Evolutionary conservation across 2,888 invertebrate species (phyloP).

Genomic region (Spatulosminthurus flaviceps): DNA sequence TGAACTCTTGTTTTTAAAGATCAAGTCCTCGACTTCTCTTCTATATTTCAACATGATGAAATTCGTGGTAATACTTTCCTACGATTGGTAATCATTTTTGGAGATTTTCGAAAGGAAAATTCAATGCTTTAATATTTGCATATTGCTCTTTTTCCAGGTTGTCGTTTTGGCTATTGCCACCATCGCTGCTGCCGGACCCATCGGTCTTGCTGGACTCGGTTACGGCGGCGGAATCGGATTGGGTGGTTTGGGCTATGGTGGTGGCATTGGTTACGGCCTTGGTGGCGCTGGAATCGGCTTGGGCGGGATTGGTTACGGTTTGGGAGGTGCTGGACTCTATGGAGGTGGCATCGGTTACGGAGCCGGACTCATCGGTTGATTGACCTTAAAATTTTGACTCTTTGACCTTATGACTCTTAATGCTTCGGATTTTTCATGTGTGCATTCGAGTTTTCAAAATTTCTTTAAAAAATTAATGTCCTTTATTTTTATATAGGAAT

Average conservation of each 20-base stretch:
- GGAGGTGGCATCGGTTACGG: slow-evolving; percentile 15
- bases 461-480: no score
- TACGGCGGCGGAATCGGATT: slow-evolving; percentile 13
- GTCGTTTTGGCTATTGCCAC: slow-evolving; percentile 8
- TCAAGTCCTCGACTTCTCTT: neutral
- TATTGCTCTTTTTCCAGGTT: neutral
- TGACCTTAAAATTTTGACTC: no score
- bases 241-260: slow-evolving; percentile 14
- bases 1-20: neutral
- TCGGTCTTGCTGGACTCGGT: slow-evolving; percentile 16
- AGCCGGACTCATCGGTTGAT: slow-evolving; percentile 18
- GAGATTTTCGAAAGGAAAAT: no score
- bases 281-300: neutral
- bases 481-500: no score
- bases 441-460: no score
- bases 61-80: neutral
- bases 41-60: neutral
- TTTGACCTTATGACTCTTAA: no score
- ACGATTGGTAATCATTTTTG: neutral
- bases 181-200: slow-evolving; percentile 25
- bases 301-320: slow-evolving; percentile 20
- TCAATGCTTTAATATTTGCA: neutral
- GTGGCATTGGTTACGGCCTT: neutral
- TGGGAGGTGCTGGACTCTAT: neutral
- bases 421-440: no score